These are phyloP conservation scores for Eubasilissa regina DNA, from an alignment of 1,140 invertebrate genomes.

Conservation along the genomic window DNA sequence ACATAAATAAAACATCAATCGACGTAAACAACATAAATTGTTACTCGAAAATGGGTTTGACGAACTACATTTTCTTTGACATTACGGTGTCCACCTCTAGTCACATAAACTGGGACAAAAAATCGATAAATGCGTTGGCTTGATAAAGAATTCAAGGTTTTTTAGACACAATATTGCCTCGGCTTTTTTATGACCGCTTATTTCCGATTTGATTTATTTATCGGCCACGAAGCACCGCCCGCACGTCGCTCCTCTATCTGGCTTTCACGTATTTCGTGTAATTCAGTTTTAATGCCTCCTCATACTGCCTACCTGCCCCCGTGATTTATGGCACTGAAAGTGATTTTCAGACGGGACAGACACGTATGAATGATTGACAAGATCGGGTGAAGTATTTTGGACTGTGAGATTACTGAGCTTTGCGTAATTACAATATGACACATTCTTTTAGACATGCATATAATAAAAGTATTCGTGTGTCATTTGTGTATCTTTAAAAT, in stretches of 20 bases:
- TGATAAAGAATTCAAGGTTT: constrained; percentile 48
- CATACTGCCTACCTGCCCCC: background rate
- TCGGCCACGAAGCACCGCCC: constrained; percentile 28
- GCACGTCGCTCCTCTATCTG: background rate
- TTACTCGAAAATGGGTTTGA: too few species aligned
- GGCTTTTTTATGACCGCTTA: constrained; percentile 31
- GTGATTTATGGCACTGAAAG: constrained; percentile 1
- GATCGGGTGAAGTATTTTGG: constrained; percentile 1
- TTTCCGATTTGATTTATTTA: constrained; percentile 45
- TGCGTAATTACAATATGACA: too few species aligned
- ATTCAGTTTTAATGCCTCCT: background rate
- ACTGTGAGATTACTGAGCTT: background rate
- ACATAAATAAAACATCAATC: too few species aligned
- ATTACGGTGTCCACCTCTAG: constrained; percentile 1
- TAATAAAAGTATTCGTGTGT: too few species aligned
- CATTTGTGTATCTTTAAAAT: too few species aligned
- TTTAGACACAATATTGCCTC: constrained; percentile 38
- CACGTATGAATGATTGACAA: background rate
- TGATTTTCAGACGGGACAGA: constrained; percentile 7
- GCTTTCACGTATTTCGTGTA: background rate
- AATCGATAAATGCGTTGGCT: constrained; percentile 44
- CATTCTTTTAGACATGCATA: too few species aligned
- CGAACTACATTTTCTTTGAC: background rate
- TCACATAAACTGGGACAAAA: constrained; percentile 10
- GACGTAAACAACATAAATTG: too few species aligned